Evolutionary conservation across 1,140 invertebrate genomes (phyloP), one percentile per base, ranked within the genome.

Genomic region (Apis dorsata): DNA sequence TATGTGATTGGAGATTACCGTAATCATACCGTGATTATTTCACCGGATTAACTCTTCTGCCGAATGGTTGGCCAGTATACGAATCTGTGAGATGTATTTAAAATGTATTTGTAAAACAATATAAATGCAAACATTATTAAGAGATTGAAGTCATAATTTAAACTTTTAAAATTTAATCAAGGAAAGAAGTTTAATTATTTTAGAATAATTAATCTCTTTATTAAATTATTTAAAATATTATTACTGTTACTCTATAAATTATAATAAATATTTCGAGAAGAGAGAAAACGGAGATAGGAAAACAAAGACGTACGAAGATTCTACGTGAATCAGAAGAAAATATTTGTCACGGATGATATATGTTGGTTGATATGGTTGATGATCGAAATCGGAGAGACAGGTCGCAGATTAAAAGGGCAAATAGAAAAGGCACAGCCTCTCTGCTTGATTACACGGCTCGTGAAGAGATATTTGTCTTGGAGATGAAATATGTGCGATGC

Each of bases 401-500:
- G 34, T 28, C 49, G 49, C 0, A 19, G 2, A 28, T 59, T 24
- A 51, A 65, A 65, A 53, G 74, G 70, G 15, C 51, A 75, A 75
- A 49, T 49, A 75, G 57, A 75, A 60, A 60, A 75, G 24, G 34
- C 55, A 13, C 2, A 21, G 17, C 49, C 59, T 62, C 72, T 62
- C 72, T 44, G 59, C 28, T 62, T 24, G 72, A 75, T 75, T 49
- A 44, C 72, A 12, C 49, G 69, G 12, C 49, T 24, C 69, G 57
- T 55, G 21, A 10, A 2, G 21, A 75, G 72, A 75, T 75, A 62
- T 75, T 63, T 62, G 57, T 63, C 59, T 21, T 59, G 13, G 13
- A n/a, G 72, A 75, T 62, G 72, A 75, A 75, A 75, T 75, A 75
- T 75, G 59, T 75, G 72, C 57, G 72, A 60, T n/a, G 34, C 44